A percentile compares a stretch with the other conserved stretches of the same genome.
These are phyloP conservation scores for Lasioglossum oenotherae DNA, from an alignment of 2,888 invertebrate species.

Conservation along the genomic window DNA sequence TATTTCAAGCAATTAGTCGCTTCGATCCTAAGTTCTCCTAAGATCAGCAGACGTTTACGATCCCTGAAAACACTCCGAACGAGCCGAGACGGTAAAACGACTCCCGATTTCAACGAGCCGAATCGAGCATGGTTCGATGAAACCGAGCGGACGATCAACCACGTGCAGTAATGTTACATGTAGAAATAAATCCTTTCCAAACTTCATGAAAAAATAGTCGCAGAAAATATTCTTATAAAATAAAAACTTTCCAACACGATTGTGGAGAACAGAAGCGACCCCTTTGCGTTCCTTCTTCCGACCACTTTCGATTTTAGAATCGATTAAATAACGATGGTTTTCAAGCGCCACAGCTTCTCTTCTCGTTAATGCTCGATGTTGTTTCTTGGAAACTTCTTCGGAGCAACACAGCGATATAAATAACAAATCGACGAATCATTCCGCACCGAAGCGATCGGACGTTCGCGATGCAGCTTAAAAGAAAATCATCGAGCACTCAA, in stretches of 20 bases:
- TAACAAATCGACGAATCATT: neutral
- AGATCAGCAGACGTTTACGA: neutral
- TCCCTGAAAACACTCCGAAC: neutral
- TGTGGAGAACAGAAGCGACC: no score
- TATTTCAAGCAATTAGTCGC: neutral
- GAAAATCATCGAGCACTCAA: neutral
- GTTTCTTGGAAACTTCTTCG: neutral
- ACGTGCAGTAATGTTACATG: neutral
- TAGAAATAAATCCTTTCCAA: neutral
- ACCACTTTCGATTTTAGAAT: no score
- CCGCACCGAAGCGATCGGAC: neutral
- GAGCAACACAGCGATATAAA: neutral
- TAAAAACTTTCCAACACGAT: no score
- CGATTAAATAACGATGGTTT: no score
- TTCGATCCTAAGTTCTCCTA: neutral
- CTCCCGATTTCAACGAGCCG: neutral
- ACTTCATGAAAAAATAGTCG: no score
- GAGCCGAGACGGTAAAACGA: neutral
- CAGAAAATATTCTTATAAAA: no score
- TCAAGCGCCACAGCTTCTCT: neutral
- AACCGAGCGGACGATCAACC: slow-evolving; percentile 11
- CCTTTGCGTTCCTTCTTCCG: no score
- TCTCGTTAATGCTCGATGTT: neutral
- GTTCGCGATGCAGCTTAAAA: neutral
- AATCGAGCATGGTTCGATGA: neutral